Base-by-base conservation (phyloP, 1,140 invertebrate genomes). In the Neodiprion pinetum region DNA sequence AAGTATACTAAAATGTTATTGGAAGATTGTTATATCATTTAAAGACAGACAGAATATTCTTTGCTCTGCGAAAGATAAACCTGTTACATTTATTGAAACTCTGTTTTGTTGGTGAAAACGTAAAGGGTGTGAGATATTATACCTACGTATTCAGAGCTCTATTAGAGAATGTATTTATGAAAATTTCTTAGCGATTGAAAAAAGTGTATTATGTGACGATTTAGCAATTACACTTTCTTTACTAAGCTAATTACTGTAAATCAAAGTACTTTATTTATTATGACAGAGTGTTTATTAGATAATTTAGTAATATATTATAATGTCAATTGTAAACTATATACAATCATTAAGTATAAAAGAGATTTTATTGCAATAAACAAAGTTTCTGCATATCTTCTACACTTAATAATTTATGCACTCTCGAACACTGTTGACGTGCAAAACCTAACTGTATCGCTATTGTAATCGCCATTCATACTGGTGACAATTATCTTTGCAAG, bases 321-420 rank as follows among this genome's bases (percentile, higher is more conserved):
- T 61, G 53, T 61, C 53, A 61, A 61, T 61, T 61, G 53, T 61
- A 61, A 61, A 61, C 53, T 61, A 61, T 61, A 61, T 61, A 61
- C 53, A 61, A 61, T 61, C 53, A 61, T 61, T 61, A 61, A 61
- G 53, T 61, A 61, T 61, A 61, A 61, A 12, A 61, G 53, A 61
- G 53, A 61, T 14, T 61, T 61, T 61, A 61, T 61, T 61, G 53
- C 53, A 61, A 61, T 61, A 61, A 61, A 61, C 53, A 61, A 61
- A 61, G 53, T 61, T 61, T 61, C 53, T 61, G 53, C 53, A 61
- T 61, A 61, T 17, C 8, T 61, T 12, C 5, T 61, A 17, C 5
- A 40, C 28, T 40, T 5, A 40, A 40, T 40, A 1, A 40, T 4
- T 40, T 40, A 40, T 40, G 28, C 28, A 40, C 28, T 40, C 28